Evolutionary conservation across 2,888 invertebrate species (phyloP), one percentile per base, ranked within the genome.

Genomic region (Nipponacmea schrenckii): DNA sequence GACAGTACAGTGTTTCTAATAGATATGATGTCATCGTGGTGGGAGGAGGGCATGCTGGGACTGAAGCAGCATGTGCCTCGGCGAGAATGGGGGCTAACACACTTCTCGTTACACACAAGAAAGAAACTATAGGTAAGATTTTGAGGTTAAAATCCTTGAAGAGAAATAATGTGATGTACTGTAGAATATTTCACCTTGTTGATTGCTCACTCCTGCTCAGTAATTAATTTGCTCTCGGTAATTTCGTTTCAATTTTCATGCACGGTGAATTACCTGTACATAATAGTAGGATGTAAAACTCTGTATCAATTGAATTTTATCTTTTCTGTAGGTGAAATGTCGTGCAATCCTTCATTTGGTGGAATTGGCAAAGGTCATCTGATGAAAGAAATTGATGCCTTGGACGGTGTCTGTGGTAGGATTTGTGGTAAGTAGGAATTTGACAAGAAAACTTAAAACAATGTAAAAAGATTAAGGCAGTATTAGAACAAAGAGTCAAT

Each of bases 321-420:
- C 46, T 17, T 20, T 45, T 63, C 72, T 77, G 26, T 72, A 94
- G 94, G 95, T 44, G 95, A 95, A 90, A 96, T 96, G 96, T 95
- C 95, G 0, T 96, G 96, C 85, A 96, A 96, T 90, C 96, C 96
- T 26, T 94, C 95, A 0, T 96, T 96, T 90, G 96, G 96, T 39
- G 96, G 96, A 10, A 94, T 96, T 79, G 96, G 96, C 0, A 96
- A 96, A 89, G 96, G 95, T 0, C 95, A 96, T 87, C 90, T 96
- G 68, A 93, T 96, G 92, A 91, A 92, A 80, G 96, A 96, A 90
- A 90, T 96, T 12, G 96, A 96, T 89, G 96, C 96, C 2, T 89
- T 96, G 56, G 96, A 95, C 90, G 96, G 96, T 2, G 86, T 96
- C 8, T 96, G 95, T 90, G 92, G 92, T 10, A 90, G 93, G 77